Conservation (phyloP, 2,113 vertebrate species). For the Saimiri boliviensis region DNA sequence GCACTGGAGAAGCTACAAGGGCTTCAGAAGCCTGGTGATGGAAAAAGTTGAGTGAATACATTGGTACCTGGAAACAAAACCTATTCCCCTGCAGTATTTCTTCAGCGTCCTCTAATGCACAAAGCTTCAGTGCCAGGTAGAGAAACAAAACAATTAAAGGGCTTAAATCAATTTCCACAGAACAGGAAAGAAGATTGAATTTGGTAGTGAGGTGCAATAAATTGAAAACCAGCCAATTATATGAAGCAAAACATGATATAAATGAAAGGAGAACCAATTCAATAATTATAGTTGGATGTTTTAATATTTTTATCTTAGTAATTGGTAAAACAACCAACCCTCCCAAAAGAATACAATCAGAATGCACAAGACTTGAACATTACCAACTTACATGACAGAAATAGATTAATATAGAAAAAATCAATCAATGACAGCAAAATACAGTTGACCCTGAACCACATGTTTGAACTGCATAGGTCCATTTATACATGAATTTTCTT, state of each 20-base stretch:
- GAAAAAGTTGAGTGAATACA: neutral
- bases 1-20: neutral
- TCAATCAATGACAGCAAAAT: neutral
- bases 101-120: neutral
- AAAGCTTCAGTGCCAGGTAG: neutral
- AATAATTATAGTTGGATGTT: neutral
- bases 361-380: neutral
- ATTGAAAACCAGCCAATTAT: neutral
- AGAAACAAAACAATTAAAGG: neutral
- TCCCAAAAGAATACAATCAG: neutral
- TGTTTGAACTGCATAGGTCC: neutral
- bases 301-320: neutral
- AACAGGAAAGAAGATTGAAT: neutral
- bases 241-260: neutral
- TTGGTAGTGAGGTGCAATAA: neutral
- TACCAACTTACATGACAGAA: neutral
- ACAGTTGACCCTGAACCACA: neutral
- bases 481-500: neutral
- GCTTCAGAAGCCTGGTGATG: neutral
- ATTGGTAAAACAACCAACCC: neutral
- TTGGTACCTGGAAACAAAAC: neutral
- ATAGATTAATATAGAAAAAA: neutral
- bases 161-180: neutral
- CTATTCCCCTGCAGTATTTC: neutral
- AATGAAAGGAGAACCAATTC: conserved; percentile 3